Base-by-base conservation (phyloP, 2,888 invertebrate species). In the Drosophila fulvimacula region DNA sequence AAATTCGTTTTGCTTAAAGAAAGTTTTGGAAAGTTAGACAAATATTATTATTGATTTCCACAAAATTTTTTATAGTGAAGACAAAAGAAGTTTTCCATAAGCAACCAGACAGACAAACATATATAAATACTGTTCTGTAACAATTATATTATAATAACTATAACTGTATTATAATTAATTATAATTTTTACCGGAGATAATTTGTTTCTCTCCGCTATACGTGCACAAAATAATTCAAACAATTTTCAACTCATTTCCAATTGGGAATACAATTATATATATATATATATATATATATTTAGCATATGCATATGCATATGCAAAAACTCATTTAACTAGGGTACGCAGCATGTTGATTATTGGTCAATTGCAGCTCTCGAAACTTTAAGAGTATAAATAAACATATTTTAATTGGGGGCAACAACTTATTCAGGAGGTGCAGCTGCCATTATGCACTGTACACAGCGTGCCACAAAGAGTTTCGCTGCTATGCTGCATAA, bases 331-430 rank as follows among this genome's bases (percentile, higher is more conserved):
- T 48, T 48, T 30, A 30, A 48, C 3, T 30, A 30, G 0, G 30
- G 17, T 11, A 11, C 30, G 30, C 30, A 5, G 46, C 32, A 13
- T 13, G 17, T 19, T 30, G 30, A 48, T 48, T 32, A 48, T 48
- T 48, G 48, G 30, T 30, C 30, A 32, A 48, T 48, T 48, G 48
- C 48, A 48, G 30, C 48, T 30, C 30, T 21, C 21, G 13, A 34
- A 51, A 51, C 13, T 34, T 21, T 21, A 15, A 51, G 34, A 34
- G 21, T 5, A n/a, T 36, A 24, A 52, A 55, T 55, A 41, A 55
- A 41, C 30, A 55, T 38, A 53, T 55, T 55, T 55, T 55, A 55
- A 55, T 41, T 55, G 55, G 55, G 39, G 55, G 30, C 39, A 55
- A 55, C 52, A 55, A 55, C 55, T 55, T 55, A 15, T 55, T 7